Evolutionary conservation across 1,140 invertebrate species (phyloP).

Genomic region (Drosophila gunungcola): DNA sequence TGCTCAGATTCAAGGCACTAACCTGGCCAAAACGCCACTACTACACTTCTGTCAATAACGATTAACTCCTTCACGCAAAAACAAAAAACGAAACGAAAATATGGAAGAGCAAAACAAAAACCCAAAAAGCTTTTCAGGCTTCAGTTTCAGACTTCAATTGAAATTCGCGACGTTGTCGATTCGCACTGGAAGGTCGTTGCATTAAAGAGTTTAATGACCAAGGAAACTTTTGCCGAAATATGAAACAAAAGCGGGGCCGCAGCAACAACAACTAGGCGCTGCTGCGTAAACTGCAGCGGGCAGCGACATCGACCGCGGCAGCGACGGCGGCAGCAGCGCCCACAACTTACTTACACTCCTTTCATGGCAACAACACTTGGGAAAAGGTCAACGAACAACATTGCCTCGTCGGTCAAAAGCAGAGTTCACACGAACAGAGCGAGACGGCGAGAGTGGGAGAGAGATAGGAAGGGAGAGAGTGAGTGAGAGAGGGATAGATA

Average conservation of each 20-base stretch:
- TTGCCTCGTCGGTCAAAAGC: conserved; percentile 82
- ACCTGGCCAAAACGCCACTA: conserved; percentile 46
- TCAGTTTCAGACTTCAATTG: conserved; percentile 59
- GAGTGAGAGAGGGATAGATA: conserved; percentile 13
- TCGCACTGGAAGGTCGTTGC: conserved; percentile 78
- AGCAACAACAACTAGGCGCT: conserved; percentile 53
- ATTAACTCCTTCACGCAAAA: conserved; percentile 38
- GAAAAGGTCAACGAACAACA: conserved; percentile 82
- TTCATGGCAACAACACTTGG: conserved; percentile 79
- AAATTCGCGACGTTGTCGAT: conserved; percentile 64
- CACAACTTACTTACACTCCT: conserved; percentile 68
- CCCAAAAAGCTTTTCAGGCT: conserved; percentile 31
- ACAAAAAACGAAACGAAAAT: conserved; percentile 33
- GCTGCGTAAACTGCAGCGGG: conserved; percentile 57
- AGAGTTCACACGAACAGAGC: conserved; percentile 76
- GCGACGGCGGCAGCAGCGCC: conserved; percentile 38
- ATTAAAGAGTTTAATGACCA: conserved; percentile 83
- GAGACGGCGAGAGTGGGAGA: conserved; percentile 20
- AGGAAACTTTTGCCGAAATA: conserved; percentile 82
- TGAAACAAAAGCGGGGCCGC: conserved; percentile 70
- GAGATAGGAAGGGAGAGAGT: conserved; percentile 3
- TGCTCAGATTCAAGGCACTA: conserved; percentile 69
- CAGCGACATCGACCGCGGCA: conserved; percentile 14
- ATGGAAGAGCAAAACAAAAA: conserved; percentile 42
- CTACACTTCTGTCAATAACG: conserved; percentile 53